Conservation (phyloP, 2,888 invertebrate species). For the Dolichomitus sp. region DNA sequence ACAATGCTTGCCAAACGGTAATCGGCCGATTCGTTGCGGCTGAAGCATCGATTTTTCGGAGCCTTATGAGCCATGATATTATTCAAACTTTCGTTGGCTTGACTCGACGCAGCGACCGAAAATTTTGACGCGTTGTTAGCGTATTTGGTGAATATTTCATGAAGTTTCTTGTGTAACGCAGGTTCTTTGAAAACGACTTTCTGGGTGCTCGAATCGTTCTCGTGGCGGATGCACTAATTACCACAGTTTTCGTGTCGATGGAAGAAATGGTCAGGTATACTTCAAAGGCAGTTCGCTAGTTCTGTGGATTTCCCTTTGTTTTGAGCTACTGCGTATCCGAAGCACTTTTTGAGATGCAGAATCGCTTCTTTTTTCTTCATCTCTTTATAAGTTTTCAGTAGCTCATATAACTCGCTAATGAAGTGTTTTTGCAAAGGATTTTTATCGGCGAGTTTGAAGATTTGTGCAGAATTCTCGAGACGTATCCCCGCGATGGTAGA, state of each 20-base stretch:
- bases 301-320: constrained; percentile 58
- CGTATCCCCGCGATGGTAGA: constrained; percentile 71
- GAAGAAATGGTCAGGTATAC: constrained; percentile 66
- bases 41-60: constrained; percentile 60
- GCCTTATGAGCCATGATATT: constrained; percentile 58
- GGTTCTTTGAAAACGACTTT: constrained; percentile 43
- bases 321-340: constrained; percentile 63
- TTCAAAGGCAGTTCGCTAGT: constrained; percentile 54
- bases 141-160: constrained; percentile 52
- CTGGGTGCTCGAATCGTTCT: constrained; percentile 39
- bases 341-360: constrained; percentile 67
- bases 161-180: constrained; percentile 43
- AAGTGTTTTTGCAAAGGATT: constrained; percentile 70
- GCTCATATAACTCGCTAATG: constrained; percentile 66
- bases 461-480: constrained; percentile 47
- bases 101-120: constrained; percentile 52
- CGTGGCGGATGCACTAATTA: constrained; percentile 46
- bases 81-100: constrained; percentile 61
- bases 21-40: constrained; percentile 54
- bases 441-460: constrained; percentile 69
- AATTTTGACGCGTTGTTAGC: constrained; percentile 49
- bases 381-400: constrained; percentile 40
- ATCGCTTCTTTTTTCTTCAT: constrained; percentile 52
- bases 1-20: constrained; percentile 56
- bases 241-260: constrained; percentile 65